phyloP scores from a whole-genome alignment of 1,140 invertebrate genomes.

The Psix sp. region DNA sequence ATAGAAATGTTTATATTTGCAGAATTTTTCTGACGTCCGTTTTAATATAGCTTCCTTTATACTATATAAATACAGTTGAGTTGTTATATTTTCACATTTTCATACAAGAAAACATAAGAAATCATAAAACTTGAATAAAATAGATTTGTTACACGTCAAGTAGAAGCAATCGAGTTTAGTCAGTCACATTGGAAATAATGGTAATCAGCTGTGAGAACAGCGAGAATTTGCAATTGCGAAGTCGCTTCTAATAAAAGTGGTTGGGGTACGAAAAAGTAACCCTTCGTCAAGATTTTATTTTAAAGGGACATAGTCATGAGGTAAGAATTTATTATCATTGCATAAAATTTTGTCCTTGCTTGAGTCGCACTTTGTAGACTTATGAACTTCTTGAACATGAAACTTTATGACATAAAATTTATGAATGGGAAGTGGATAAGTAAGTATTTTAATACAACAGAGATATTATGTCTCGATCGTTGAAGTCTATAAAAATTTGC shows the following conservation, averaged over 20 bases:
- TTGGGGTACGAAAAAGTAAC: constrained; percentile 5
- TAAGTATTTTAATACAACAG: constrained; percentile 37
- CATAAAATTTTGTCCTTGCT: constrained; percentile 49
- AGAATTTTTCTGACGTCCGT: no score
- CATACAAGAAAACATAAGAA: no score
- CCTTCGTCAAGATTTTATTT: constrained; percentile 36
- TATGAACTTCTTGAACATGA: constrained; percentile 45
- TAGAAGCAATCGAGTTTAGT: no score
- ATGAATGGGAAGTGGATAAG: constrained; percentile 37
- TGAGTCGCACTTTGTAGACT: constrained; percentile 43
- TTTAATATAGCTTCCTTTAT: no score
- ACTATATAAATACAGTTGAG: no score
- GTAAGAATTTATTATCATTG: constrained; percentile 49
- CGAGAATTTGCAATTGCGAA: no score
- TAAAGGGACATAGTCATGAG: constrained; percentile 34
- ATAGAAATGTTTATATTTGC: no score
- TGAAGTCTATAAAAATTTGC: constrained; percentile 12
- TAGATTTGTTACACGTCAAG: no score
- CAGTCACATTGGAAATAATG: no score
- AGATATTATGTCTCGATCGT: constrained; percentile 24
- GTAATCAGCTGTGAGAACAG: no score
- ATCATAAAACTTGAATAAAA: no score
- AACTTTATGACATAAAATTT: constrained; percentile 58
- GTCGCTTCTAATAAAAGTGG: constrained; percentile 26
- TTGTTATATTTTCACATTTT: no score